A percentile compares a stretch with the other conserved stretches of the same genome.
Conservation (phyloP, 2,888 invertebrate species). For the Drosophila algonquin region DNA sequence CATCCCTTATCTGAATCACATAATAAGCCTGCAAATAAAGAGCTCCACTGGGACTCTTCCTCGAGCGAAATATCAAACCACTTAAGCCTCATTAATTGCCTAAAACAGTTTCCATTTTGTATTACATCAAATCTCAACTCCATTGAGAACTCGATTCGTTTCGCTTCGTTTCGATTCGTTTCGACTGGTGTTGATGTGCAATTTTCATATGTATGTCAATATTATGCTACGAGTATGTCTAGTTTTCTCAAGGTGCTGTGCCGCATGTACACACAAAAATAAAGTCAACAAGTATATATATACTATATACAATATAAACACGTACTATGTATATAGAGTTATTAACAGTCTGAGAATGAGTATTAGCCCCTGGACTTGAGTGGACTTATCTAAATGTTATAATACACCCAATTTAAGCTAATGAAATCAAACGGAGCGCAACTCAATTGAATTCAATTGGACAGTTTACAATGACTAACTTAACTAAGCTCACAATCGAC, state of each 20-base stretch:
- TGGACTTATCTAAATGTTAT: conserved; percentile 44
- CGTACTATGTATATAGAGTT: conserved; percentile 48
- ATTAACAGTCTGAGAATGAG: conserved; percentile 55
- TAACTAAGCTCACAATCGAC: conserved; percentile 7
- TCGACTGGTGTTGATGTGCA: conserved; percentile 52
- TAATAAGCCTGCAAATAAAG: neutral
- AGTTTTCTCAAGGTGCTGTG: conserved; percentile 65
- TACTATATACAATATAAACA: neutral
- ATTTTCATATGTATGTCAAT: conserved; percentile 64
- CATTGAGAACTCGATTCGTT: conserved; percentile 11
- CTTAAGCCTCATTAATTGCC: conserved; percentile 39
- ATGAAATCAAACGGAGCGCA: conserved; percentile 64
- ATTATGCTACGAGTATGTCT: conserved; percentile 49
- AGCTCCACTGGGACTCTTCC: conserved; percentile 2
- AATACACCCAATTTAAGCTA: conserved; percentile 60
- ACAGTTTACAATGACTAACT: conserved; percentile 43
- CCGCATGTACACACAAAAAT: conserved; percentile 40
- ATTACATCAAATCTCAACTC: conserved; percentile 4
- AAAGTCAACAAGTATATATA: conserved; percentile 17
- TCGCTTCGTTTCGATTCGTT: conserved; percentile 33
- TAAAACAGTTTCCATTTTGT: conserved; percentile 20
- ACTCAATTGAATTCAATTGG: conserved; percentile 72
- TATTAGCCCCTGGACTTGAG: conserved; percentile 24
- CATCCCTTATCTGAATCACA: neutral
- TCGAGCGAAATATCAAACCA: conserved; percentile 20